Evolutionary conservation across 1,140 invertebrate genomes (phyloP).

Genomic region (Sitobion miscanthi): DNA sequence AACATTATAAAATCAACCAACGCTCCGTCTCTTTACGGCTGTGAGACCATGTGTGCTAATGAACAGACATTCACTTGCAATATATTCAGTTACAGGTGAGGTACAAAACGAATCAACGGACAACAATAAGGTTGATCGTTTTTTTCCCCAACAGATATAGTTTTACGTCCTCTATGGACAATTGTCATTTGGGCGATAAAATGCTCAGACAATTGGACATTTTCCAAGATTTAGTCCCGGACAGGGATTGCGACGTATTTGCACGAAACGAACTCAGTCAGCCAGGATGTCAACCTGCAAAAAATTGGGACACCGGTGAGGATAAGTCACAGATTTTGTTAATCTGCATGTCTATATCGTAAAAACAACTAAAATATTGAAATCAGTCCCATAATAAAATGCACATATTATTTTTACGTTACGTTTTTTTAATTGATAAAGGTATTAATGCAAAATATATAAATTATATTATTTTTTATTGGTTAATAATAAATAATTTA

Average conservation of each 20-base stretch:
- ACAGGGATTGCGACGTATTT: constrained; percentile 81
- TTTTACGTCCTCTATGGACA: constrained; percentile 66
- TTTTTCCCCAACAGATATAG: constrained; percentile 62
- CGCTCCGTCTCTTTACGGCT: constrained; percentile 74
- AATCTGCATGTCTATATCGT: neutral
- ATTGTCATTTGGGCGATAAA: constrained; percentile 76
- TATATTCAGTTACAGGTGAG: constrained; percentile 77
- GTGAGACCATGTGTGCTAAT: constrained; percentile 75
- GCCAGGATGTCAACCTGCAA: constrained; percentile 59
- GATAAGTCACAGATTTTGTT: neutral
- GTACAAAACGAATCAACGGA: neutral
- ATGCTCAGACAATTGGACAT: constrained; percentile 73
- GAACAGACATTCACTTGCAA: constrained; percentile 75
- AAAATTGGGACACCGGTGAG: constrained; percentile 62
- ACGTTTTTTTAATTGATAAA: neutral
- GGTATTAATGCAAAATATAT: neutral
- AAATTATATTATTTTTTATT: neutral
- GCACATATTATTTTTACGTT: too few species aligned
- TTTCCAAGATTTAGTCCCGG: constrained; percentile 75
- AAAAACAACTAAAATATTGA: neutral
- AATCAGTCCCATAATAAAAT: too few species aligned
- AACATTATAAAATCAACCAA: constrained; percentile 71
- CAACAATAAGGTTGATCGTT: neutral
- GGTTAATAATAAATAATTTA: neutral
- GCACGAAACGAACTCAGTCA: constrained; percentile 67